Evolutionary conservation across 2,113 vertebrate species (phyloP), one percentile per base, ranked within the genome.

Genomic region (Raja brachyura): DNA sequence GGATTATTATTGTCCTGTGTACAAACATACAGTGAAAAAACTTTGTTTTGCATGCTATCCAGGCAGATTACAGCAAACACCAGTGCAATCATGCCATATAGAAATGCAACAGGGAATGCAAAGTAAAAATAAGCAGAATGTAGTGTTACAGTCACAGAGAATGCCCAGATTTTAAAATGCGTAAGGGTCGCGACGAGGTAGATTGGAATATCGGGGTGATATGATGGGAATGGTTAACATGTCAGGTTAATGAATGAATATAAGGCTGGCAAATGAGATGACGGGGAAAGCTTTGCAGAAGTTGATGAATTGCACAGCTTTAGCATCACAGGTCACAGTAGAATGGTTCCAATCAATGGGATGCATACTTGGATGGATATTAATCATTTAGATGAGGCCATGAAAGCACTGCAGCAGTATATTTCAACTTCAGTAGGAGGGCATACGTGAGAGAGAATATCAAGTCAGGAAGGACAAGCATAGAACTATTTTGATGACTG

Each of bases 331-430:
- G 59, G 28, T 7, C 83, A 66, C 63, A 28, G 28, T 88, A 61
- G 83, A 88, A 88, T 88, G 59, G 31, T 88, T 33, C 83, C 59
- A 88, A 66, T 63, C 59, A 88, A 63, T 88, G n/a, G 59, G 83
- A 88, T 63, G 31, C 14, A 88, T 88, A 88, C 33, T n/a, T 33
- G 83, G 83, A 88, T 31, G 61, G 83, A 61, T 61, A 86, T 61
- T n/a, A 85, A 86, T 86, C n/a, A 59, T 63, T 86, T 63, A 86
- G 83, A 59, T 28, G 59, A 31, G 83, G 31, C 28, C 7, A 16
- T 66, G 5, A 18, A 5, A 61, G 28, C 14, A 5, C 14, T 88
- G 59, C 8, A 20, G 1, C 14, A 88, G 28, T 88, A 88, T 88
- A 88, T 88, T 63, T 31, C 61, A 31, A 18, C 28, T 31, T 16